Evolutionary conservation across 1,140 invertebrate genomes (phyloP), one percentile per base, ranked within the genome.

Genomic region (Diachasma alloeum): DNA sequence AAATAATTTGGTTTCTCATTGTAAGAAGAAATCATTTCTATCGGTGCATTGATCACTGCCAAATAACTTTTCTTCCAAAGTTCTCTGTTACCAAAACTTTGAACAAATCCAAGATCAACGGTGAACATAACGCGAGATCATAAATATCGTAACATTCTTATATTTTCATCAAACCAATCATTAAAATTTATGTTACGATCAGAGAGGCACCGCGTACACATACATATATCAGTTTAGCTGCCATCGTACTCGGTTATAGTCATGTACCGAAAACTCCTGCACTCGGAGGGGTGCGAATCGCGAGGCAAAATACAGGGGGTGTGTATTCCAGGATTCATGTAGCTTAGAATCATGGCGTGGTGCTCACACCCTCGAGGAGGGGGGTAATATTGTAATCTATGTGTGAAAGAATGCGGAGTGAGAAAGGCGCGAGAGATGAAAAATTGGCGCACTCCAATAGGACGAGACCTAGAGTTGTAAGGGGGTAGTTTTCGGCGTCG

Each of bases 181-280:
- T 89, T 89, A 89, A 89, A 89, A 90, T 89, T 90, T 88, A 89
- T 89, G 88, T 88, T 87, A 87, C 82, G 85, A 89, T 87, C 85
- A 89, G 84, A 86, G 87, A 85, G 9, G 9, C 39, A 42, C 87
- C 17, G 82, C 81, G 77, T 82, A 82, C 86, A 87, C 88, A 87
- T 86, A 87, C 86, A 86, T 87, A 69, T 80, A 73, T 73, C 59
- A 69, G 67, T 44, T 31, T 56, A 24, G 31, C 53, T 44, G 68
- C 39, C 44, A 37, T 42, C 15, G 46, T 24, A 73, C 10, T n/a
- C 10, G 59, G 26, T 76, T 77, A 77, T 37, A 75, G 78, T 80
- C 56, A 74, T 76, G 75, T 56, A 17, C 48, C 48, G 17, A 56
- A 22, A 17, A 22, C 48, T 56, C 48, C 15, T 19, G 48, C 48